Percentiles rank a stretch among this genome's conserved stretches.
Conservation (phyloP, 2,113 vertebrate genomes). For the Cynoglossus semilaevis region DNA sequence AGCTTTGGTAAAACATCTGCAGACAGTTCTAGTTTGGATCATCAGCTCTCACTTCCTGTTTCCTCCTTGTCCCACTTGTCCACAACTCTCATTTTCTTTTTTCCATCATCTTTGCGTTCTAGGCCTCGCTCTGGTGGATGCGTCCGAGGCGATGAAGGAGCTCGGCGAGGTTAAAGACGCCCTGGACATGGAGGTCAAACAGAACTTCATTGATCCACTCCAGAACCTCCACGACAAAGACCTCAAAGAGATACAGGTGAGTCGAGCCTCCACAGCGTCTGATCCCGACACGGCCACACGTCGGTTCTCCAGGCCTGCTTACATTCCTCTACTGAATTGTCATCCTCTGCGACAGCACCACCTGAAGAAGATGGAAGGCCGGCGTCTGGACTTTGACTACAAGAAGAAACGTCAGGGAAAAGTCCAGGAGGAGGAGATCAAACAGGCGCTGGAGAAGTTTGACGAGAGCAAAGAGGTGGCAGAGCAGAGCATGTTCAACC, state of each 20-base stretch:
- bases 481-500: conserved; percentile 98
- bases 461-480: conserved; percentile 97
- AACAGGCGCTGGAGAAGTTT: conserved; percentile 94
- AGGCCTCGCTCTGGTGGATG: conserved; percentile 89
- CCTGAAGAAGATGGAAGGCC: conserved; percentile 93
- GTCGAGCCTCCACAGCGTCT: not conserved
- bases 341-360: conserved; percentile 79
- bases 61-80: not conserved
- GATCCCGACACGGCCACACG: not conserved
- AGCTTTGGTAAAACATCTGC: conserved; percentile 82
- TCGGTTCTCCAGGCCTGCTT: not conserved
- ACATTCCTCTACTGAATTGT: not conserved
- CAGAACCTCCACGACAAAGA: conserved; percentile 99
- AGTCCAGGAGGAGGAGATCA: conserved; percentile 91
- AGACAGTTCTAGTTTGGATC: not conserved
- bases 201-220: conserved; percentile 97
- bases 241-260: conserved; percentile 95
- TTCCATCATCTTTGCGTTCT: not conserved
- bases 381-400: conserved; percentile 97
- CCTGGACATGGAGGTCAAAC: conserved; percentile 96
- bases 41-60: not conserved
- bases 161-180: conserved; percentile 96
- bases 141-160: conserved; percentile 89
- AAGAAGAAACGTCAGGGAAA: conserved; percentile 96
- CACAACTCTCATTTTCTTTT: not conserved